Evolutionary conservation across 2,888 invertebrate genomes (phyloP), one percentile per base, ranked within the genome.

Genomic region (Apantesis nais): DNA sequence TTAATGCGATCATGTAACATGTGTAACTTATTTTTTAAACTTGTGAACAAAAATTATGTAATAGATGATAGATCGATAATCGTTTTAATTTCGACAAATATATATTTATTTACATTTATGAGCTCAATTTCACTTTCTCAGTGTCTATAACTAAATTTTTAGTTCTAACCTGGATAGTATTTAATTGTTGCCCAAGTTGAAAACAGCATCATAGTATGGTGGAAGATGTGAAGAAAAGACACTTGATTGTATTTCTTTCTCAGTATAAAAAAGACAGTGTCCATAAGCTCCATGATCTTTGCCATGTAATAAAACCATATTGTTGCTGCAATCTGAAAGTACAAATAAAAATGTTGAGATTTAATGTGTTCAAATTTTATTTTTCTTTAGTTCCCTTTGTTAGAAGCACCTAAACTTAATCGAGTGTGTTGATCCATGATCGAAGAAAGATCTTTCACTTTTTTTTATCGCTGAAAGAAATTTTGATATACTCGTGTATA

Each of bases 191-290:
- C 0, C 82, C 83, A 82, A 61, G 76, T 16, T 0, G 68, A 0
- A 0, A 78, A 0, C 12, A 66, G 37, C 82, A 82, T 82, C 11
- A 81, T 2, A 1, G 73, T 67, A 63, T 82, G 82, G 52, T 82
- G 82, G 48, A 97, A 98, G 3, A 98, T 97, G 84, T 98, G 98
- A 39, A 98, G 95, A 82, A 97, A 97, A 0, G 97, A 96, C 3
- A 98, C 97, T 91, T 98, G 98, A 64, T 96, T 81, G 95, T 93
- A 67, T 94, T 92, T 82, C 88, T 98, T 98, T 37, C 98, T 95
- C 82, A 98, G 88, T 16, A 98, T 97, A 87, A 98, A 98, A 90
- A 98, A 98, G 4, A 97, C 96, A 0, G 97, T 97, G 83, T 97
- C 97, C 73, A 97, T 81, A 0, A 97, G 93, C 86, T 97, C 97